A percentile compares a stretch with the other conserved stretches of the same genome.
Conservation (phyloP, 2,113 vertebrate genomes). For the Callionymus lyra region DNA sequence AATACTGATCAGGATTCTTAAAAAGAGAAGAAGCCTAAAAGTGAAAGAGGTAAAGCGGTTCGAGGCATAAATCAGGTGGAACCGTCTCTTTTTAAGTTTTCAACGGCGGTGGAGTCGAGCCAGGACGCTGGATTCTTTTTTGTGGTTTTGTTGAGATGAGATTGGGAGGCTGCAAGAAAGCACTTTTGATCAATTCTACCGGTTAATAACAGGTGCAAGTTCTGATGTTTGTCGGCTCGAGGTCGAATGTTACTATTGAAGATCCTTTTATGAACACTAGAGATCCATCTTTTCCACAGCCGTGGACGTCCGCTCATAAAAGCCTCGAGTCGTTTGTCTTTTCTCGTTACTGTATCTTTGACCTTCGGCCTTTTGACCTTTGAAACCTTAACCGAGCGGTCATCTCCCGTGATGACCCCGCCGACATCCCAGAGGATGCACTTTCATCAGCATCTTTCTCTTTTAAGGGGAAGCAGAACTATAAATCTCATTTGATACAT, state of each 20-base stretch:
- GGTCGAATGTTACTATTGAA: too few relatives aligned
- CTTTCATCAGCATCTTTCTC: constrained; percentile 53
- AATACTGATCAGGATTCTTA: constrained; percentile 26
- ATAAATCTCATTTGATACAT: constrained; percentile 60
- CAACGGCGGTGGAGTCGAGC: neutral
- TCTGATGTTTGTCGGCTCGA: neutral
- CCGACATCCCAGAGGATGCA: constrained; percentile 22
- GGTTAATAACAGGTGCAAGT: neutral
- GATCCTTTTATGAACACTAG: constrained; percentile 10
- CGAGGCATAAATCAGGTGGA: constrained; percentile 2
- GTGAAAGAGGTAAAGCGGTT: constrained; percentile 9
- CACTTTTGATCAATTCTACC: neutral
- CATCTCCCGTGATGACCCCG: constrained; percentile 24
- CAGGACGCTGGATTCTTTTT: too few relatives aligned
- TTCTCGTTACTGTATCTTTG: constrained; percentile 48
- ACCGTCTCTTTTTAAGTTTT: neutral
- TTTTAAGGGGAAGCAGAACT: constrained; percentile 43
- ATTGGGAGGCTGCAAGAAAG: too few relatives aligned
- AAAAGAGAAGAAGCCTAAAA: constrained; percentile 11
- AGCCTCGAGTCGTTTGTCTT: constrained; percentile 58
- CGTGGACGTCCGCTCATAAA: constrained; percentile 43
- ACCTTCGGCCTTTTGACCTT: constrained; percentile 37
- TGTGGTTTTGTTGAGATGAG: neutral
- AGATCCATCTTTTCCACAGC: constrained; percentile 21
- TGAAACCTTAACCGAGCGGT: constrained; percentile 39